Percentiles rank a stretch among this genome's conserved stretches.
Evolutionary conservation across 2,113 vertebrate species (phyloP).

Genomic region (Lipophrys pholis): DNA sequence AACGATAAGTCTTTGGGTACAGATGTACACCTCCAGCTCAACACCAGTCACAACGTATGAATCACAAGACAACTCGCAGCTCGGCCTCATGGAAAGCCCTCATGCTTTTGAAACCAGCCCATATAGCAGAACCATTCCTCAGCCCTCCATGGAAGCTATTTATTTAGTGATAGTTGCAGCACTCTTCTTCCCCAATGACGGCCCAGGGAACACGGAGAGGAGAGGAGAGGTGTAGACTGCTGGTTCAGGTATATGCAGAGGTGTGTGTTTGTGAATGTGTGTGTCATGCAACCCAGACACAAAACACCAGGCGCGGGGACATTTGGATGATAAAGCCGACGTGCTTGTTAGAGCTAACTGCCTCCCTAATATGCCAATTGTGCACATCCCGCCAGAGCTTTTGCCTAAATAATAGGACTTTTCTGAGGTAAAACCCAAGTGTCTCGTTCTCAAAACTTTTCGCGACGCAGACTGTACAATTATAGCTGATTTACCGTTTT

Average conservation of each 20-base stretch:
- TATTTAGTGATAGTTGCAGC: conserved; percentile 33
- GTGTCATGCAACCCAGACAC: conserved; percentile 24
- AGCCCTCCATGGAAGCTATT: conserved; percentile 27
- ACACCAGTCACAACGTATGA: conserved; percentile 8
- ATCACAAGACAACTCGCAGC: conserved; percentile 23
- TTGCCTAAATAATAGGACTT: conserved; percentile 27
- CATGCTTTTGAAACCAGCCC: background rate
- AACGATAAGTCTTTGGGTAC: conserved; percentile 13
- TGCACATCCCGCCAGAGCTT: conserved; percentile 51
- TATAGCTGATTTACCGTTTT: conserved; percentile 52
- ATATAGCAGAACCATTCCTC: conserved; percentile 5
- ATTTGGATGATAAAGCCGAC: conserved; percentile 47
- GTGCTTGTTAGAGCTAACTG: conserved; percentile 60
- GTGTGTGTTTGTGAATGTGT: conserved; percentile 27
- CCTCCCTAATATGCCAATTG: conserved; percentile 54
- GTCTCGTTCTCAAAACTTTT: conserved; percentile 56
- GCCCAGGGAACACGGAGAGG: conserved; percentile 24
- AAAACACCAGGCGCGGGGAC: conserved; percentile 19
- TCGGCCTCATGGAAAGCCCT: background rate
- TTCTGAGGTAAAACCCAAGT: conserved; percentile 48
- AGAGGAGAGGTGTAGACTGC: background rate
- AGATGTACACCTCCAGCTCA: background rate
- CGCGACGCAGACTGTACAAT: conserved; percentile 29
- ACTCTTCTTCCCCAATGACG: conserved; percentile 34
- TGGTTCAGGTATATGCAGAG: conserved; percentile 7